A percentile compares a stretch with the other conserved stretches of the same genome.
Evolutionary conservation across 2,888 invertebrate species (phyloP).

Genomic region (Brenthis hecate): DNA sequence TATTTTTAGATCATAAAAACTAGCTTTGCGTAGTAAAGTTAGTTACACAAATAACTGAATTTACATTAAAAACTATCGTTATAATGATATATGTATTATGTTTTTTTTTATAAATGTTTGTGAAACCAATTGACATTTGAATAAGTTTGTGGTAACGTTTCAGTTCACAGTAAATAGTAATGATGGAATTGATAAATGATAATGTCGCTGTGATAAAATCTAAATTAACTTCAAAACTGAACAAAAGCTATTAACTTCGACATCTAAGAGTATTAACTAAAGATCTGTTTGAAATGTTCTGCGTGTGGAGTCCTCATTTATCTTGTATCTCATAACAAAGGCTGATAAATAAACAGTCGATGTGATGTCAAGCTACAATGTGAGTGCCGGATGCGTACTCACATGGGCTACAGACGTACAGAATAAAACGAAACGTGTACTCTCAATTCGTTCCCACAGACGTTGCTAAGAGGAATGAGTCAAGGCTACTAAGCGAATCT

Average conservation of each 20-base stretch:
- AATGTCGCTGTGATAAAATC: slow-evolving; percentile 20
- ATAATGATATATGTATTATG: not conserved
- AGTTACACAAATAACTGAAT: not conserved
- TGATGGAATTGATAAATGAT: slow-evolving; percentile 19
- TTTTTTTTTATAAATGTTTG: slow-evolving; percentile 24
- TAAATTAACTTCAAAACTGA: slow-evolving; percentile 2
- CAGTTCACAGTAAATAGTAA: slow-evolving; percentile 9
- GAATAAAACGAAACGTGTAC: slow-evolving; percentile 63
- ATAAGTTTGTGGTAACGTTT: slow-evolving; percentile 21
- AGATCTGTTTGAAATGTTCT: slow-evolving; percentile 29
- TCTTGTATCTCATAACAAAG: slow-evolving; percentile 51
- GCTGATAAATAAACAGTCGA: slow-evolving; percentile 59
- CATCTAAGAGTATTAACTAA: not conserved
- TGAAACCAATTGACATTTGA: slow-evolving; percentile 19
- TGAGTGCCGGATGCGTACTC: slow-evolving; percentile 73
- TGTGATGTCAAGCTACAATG: slow-evolving; percentile 53
- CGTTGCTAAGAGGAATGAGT: slow-evolving; percentile 66
- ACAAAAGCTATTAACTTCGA: slow-evolving; percentile 8
- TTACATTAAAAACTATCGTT: not conserved
- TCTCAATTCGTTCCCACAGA: slow-evolving; percentile 74
- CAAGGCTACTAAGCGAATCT: slow-evolving; percentile 74
- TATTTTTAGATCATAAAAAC: slow-evolving; percentile 7
- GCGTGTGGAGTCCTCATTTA: slow-evolving; percentile 48
- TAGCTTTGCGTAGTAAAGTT: not conserved
- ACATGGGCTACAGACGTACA: slow-evolving; percentile 75